phyloP scores from a whole-genome alignment of 2,797 vertebrate genomes.

The Rhinatrema bivittatum region DNA sequence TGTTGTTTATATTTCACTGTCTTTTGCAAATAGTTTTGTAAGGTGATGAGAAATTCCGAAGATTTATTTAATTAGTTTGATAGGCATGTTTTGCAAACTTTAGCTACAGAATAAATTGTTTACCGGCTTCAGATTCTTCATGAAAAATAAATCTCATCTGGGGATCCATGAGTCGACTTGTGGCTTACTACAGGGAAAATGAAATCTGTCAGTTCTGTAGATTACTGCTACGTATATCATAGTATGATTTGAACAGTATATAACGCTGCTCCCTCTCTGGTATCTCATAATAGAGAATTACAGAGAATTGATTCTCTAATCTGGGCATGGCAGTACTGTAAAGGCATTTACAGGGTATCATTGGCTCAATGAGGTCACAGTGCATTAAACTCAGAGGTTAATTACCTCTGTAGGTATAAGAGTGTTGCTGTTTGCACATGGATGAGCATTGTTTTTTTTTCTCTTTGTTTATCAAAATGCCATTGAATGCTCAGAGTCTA shows the following conservation, averaged over 20 bases:
- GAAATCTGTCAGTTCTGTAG: too few species aligned
- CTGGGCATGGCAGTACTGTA: not conserved
- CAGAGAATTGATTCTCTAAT: not conserved
- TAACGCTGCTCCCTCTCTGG: not conserved
- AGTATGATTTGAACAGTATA: too few species aligned
- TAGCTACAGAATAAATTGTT: too few species aligned
- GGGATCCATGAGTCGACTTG: slow-evolving; percentile 17
- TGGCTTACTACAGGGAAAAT: slow-evolving; percentile 11
- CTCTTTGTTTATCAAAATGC: slow-evolving; percentile 43
- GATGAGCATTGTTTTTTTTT: slow-evolving; percentile 40
- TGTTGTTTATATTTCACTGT: slow-evolving; percentile 14
- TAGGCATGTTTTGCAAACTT: slow-evolving; percentile 3
- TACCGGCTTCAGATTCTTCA: too few species aligned
- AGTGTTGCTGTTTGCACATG: slow-evolving; percentile 48
- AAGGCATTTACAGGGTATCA: slow-evolving; percentile 15
- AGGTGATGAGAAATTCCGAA: too few species aligned
- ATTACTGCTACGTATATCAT: too few species aligned
- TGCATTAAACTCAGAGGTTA: slow-evolving; percentile 5
- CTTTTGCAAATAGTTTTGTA: slow-evolving; percentile 12
- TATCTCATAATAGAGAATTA: not conserved
- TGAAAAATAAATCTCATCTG: too few species aligned
- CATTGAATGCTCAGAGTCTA: slow-evolving; percentile 35
- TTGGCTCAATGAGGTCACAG: slow-evolving; percentile 16
- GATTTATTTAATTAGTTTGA: slow-evolving; percentile 10
- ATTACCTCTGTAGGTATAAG: slow-evolving; percentile 42